phyloP scores from a whole-genome alignment of 2,113 vertebrate genomes.

The Sphyrna mokarran region DNA sequence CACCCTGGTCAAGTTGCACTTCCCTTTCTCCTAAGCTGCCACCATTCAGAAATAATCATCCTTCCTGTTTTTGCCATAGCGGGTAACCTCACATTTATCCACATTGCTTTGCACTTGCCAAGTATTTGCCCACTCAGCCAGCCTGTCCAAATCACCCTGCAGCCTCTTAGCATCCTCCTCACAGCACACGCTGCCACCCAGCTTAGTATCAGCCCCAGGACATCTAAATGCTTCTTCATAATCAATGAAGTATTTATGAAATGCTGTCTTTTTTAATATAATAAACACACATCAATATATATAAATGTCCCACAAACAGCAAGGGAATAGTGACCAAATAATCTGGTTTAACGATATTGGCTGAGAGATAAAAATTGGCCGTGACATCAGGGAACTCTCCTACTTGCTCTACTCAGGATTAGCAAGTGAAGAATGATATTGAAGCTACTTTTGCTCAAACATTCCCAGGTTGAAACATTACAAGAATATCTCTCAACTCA shows the following conservation, averaged over 20 bases:
- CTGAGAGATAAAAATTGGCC: background rate
- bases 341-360: background rate
- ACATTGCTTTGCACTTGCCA: too few species aligned
- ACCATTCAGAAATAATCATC: too few species aligned
- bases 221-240: background rate
- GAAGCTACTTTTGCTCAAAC: background rate
- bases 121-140: too few species aligned
- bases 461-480: background rate
- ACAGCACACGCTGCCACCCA: too few species aligned
- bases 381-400: background rate
- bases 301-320: background rate
- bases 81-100: too few species aligned
- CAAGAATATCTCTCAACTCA: background rate
- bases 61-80: too few species aligned
- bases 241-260: background rate
- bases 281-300: background rate
- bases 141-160: too few species aligned
- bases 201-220: background rate
- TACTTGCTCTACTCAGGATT: background rate
- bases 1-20: too few species aligned
- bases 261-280: background rate
- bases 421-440: background rate
- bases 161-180: too few species aligned
- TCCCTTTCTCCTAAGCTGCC: too few species aligned
- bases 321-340: background rate